Evolutionary conservation across 2,888 invertebrate genomes (phyloP).

Genomic region (Biston stratarius): DNA sequence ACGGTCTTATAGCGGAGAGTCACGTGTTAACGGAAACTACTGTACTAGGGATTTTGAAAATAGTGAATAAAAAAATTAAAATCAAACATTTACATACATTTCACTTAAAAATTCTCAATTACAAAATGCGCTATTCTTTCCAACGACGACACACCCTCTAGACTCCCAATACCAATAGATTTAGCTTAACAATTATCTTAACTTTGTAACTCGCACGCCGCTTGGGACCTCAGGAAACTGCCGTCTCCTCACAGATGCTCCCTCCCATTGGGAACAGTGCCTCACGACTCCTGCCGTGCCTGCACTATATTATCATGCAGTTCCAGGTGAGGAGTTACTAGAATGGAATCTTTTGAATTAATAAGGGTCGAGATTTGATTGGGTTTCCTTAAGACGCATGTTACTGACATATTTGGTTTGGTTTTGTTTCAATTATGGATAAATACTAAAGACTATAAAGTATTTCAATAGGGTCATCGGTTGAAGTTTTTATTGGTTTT

Average conservation of each 20-base stretch:
- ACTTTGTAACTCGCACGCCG: conserved; percentile 50
- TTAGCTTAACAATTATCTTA: conserved; percentile 28
- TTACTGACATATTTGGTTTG: conserved; percentile 21
- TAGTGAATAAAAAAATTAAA: too few species aligned
- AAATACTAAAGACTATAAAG: background rate
- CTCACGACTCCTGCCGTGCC: conserved; percentile 75
- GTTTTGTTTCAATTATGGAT: conserved; percentile 1
- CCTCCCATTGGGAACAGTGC: conserved; percentile 79
- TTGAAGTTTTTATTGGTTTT: background rate
- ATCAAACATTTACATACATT: background rate
- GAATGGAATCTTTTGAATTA: conserved; percentile 61
- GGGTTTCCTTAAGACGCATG: conserved; percentile 41
- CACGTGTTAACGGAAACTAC: too few species aligned
- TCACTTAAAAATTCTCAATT: too few species aligned
- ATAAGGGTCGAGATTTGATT: conserved; percentile 18
- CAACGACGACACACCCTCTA: conserved; percentile 5
- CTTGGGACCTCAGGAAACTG: conserved; percentile 72
- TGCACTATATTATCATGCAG: conserved; percentile 81
- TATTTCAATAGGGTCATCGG: background rate
- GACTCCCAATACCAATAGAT: background rate
- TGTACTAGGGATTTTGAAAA: too few species aligned
- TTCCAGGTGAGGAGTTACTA: conserved; percentile 83
- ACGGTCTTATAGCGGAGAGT: too few species aligned
- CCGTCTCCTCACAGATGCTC: conserved; percentile 81
- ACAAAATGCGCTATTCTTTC: background rate